phyloP scores from a whole-genome alignment of 2,888 invertebrate species.

The Idaea biselata region DNA sequence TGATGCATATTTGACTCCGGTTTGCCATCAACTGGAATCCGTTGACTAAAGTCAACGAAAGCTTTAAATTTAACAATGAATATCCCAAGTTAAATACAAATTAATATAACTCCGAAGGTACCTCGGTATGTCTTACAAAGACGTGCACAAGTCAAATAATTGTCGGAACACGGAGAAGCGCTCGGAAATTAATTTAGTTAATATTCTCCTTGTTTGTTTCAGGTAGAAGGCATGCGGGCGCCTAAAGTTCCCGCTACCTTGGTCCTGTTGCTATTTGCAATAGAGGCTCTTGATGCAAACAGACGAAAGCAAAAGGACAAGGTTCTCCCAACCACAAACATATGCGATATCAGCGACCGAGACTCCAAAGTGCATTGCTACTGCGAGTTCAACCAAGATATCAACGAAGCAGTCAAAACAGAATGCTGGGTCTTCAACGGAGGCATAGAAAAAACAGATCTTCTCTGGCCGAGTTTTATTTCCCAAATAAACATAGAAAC shows the following conservation, averaged over 20 bases:
- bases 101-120: too few relatives aligned
- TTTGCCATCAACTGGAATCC: too few relatives aligned
- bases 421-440: slow-evolving; percentile 89
- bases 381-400: slow-evolving; percentile 81
- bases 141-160: slow-evolving; percentile 23
- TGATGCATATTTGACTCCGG: too few relatives aligned
- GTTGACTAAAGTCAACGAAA: too few relatives aligned
- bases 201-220: slow-evolving; percentile 50
- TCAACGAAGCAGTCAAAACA: slow-evolving; percentile 83
- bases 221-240: slow-evolving; percentile 78
- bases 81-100: slow-evolving; percentile 18
- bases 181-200: slow-evolving; percentile 21
- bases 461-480: slow-evolving; percentile 86
- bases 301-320: slow-evolving; percentile 71
- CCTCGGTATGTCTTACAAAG: slow-evolving; percentile 10
- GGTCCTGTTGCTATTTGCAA: slow-evolving; percentile 74
- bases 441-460: slow-evolving; percentile 84
- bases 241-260: slow-evolving; percentile 74
- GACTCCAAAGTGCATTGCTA: slow-evolving; percentile 84
- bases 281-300: slow-evolving; percentile 71
- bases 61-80: too few relatives aligned
- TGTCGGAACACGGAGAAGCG: slow-evolving; percentile 16
- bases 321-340: slow-evolving; percentile 61
- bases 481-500: slow-evolving; percentile 86
- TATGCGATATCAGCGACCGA: slow-evolving; percentile 79